Conservation (phyloP, 2,113 vertebrate species). For the Podilymbus podiceps region DNA sequence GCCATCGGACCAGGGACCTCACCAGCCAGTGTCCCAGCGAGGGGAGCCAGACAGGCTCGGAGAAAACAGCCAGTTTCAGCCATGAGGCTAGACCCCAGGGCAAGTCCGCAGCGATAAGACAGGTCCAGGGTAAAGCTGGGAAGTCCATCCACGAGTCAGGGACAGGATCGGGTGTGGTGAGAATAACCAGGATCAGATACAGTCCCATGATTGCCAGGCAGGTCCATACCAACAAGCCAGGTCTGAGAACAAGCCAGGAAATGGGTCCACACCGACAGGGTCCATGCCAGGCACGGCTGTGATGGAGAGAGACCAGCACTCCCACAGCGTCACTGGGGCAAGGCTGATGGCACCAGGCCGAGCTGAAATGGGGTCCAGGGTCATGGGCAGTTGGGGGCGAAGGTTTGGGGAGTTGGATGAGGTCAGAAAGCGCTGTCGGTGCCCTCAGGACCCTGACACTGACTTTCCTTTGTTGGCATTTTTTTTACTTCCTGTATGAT, state of each 20-base stretch:
- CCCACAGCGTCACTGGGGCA: neutral
- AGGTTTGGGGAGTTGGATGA: accelerated
- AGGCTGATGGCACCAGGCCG: accelerated
- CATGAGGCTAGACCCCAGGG: neutral
- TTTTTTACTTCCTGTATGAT: neutral
- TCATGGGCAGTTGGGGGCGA: accelerated
- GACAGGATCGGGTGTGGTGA: neutral
- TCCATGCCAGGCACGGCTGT: neutral
- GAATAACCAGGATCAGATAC: neutral
- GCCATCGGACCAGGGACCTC: accelerated
- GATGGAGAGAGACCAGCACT: neutral
- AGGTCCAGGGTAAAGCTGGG: neutral
- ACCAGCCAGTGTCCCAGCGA: neutral
- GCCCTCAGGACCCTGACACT: neutral
- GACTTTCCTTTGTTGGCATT: neutral
- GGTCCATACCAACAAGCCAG: neutral
- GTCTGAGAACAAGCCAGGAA: neutral
- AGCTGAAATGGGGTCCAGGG: neutral
- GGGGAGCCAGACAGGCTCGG: neutral
- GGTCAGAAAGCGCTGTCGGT: neutral
- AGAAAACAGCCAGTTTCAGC: neutral
- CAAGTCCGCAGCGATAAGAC: neutral
- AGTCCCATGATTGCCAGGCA: neutral
- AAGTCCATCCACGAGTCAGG: neutral
- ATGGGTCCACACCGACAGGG: neutral